These are phyloP conservation scores for Crambe crambe DNA, from an alignment of 37 sponge, comb jelly and placozoan genomes.

Conservation along the genomic window DNA sequence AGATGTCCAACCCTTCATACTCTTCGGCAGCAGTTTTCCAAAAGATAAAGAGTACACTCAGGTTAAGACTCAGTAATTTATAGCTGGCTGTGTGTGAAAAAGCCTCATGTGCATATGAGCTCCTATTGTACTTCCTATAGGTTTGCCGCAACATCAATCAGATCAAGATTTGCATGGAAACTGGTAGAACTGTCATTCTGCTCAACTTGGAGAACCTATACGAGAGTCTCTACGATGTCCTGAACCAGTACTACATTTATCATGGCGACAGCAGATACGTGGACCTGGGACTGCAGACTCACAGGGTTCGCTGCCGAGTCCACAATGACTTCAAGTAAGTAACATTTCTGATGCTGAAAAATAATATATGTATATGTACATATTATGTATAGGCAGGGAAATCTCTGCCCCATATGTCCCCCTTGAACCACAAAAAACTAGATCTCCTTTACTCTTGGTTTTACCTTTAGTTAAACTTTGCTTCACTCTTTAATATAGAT, in stretches of 20 bases:
- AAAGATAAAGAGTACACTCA: slow-evolving; percentile 93
- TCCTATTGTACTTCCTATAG: slow-evolving; percentile 31
- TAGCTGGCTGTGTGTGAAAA: too few species aligned
- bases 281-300: slow-evolving; percentile 88
- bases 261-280: slow-evolving; percentile 73
- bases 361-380: too few species aligned
- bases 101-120: too few species aligned
- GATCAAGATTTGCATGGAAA: slow-evolving; percentile 95
- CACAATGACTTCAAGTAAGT: slow-evolving; percentile 79
- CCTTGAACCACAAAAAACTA: not conserved
- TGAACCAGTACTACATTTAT: slow-evolving; percentile 92
- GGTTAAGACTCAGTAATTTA: slow-evolving; percentile 28
- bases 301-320: slow-evolving; percentile 87
- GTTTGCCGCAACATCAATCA: slow-evolving; percentile 92
- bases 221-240: slow-evolving; percentile 95
- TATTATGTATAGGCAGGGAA: too few species aligned
- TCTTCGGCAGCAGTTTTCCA: slow-evolving; percentile 95
- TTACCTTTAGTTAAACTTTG: too few species aligned
- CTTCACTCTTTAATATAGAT: slow-evolving; percentile 28
- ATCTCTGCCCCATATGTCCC: not conserved
- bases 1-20: slow-evolving; percentile 52
- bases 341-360: not conserved
- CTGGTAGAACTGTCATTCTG: slow-evolving; percentile 88
- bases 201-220: slow-evolving; percentile 93
- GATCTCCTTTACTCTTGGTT: not conserved